Evolutionary conservation across 2,888 invertebrate species (phyloP).

Genomic region (Clivina fossor): DNA sequence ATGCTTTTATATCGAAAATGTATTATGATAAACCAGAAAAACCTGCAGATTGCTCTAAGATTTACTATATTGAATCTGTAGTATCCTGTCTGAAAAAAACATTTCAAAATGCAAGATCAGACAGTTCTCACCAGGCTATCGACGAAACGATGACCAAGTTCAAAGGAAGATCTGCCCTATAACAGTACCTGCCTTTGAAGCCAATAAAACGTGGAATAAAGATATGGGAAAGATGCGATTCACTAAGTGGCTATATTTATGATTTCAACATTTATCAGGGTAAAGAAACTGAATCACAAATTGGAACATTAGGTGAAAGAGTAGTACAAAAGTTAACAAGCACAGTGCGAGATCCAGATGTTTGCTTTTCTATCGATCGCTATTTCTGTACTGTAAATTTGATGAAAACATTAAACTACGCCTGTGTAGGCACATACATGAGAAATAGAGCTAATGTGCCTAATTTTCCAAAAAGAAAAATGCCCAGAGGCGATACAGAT

Average conservation of each 20-base stretch:
- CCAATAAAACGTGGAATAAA: slow-evolving; percentile 32
- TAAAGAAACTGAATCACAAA: slow-evolving; percentile 24
- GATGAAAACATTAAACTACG: slow-evolving; percentile 34
- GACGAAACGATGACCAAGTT: slow-evolving; percentile 30
- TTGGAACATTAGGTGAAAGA: slow-evolving; percentile 37
- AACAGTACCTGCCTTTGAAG: slow-evolving; percentile 26
- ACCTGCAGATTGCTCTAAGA: slow-evolving; percentile 25
- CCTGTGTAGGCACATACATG: slow-evolving; percentile 40
- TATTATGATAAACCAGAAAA: no score
- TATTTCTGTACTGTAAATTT: slow-evolving; percentile 37
- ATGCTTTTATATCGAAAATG: no score
- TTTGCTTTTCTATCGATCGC: slow-evolving; percentile 32
- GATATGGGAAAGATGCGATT: slow-evolving; percentile 34
- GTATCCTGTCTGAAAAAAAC: slow-evolving; percentile 21
- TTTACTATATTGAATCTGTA: slow-evolving; percentile 26
- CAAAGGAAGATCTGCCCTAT: slow-evolving; percentile 25
- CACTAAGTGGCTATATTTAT: slow-evolving; percentile 33
- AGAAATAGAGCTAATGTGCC: slow-evolving; percentile 35
- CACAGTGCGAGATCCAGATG: slow-evolving; percentile 35
- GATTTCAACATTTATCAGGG: slow-evolving; percentile 36
- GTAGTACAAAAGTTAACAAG: slow-evolving; percentile 37
- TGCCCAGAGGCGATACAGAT: slow-evolving; percentile 36
- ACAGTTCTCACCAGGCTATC: slow-evolving; percentile 21
- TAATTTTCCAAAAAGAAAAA: slow-evolving; percentile 33
- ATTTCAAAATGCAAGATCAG: slow-evolving; percentile 17